Evolutionary conservation across 1,140 invertebrate species (phyloP), one percentile per base, ranked within the genome.

Genomic region (Nautilus pompilius): DNA sequence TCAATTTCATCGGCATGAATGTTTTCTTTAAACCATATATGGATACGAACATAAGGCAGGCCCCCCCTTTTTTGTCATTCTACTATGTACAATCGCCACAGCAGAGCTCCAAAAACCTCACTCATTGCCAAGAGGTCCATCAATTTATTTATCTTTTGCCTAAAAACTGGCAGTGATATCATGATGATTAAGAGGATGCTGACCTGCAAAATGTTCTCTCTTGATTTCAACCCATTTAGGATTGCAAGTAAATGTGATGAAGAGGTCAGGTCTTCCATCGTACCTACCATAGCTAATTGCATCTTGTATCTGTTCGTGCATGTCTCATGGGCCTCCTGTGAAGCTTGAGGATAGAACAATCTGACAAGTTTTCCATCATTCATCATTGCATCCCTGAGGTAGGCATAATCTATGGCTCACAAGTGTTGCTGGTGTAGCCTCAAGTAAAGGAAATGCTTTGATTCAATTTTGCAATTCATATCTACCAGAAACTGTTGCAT

Each of bases 41-140:
- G 67, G 60, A 86, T 83, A 69, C 86, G 85, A 4, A 74, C 80
- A 80, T 87, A 85, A 1, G 84, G 83, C 29, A 85, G 66, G 10
- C 85, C 83, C 63, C 83, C 71, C 70, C n/a, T n/a, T n/a, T 86
- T 86, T 71, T 87, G 84, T 77, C 81, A 87, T 73, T 87, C 85
- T 32, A 86, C 60, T 24, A 76, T 68, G 62, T 82, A 81, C 76
- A 83, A 68, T 36, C 69, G 77, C 30, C 79, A 80, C n/a, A 61
- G 36, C 36, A 71, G 64, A 33, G 66, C 57, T 17, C 84, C 81
- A 70, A 80, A 77, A 5, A 83, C 59, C n/a, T 71, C 20, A 57
- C 67, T 24, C 58, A 80, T 77, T 6, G 62, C 55, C 22, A 86
- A 70, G 20, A 84, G 73, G 68, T 84, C 60, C 63, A 86, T 78